phyloP scores from a whole-genome alignment of 2,888 invertebrate species.

The Carpatolechia fugitivella region DNA sequence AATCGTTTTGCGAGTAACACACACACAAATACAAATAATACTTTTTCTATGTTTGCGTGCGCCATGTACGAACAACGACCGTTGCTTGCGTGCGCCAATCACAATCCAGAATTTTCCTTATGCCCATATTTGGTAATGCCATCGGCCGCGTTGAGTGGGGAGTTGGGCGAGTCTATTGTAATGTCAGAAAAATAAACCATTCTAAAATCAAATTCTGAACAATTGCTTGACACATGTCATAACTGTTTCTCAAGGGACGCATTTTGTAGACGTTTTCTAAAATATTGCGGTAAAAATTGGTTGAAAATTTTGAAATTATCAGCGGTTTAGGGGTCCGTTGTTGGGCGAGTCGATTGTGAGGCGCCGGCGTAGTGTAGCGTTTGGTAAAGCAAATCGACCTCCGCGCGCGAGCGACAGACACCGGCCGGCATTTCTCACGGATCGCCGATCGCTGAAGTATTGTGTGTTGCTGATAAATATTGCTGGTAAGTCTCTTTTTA shows the following conservation, averaged over 20 bases:
- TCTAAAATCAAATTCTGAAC: constrained; percentile 54
- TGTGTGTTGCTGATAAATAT: constrained; percentile 35
- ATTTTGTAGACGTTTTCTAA: constrained; percentile 49
- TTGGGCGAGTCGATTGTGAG: constrained; percentile 60
- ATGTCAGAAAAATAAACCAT: constrained; percentile 45
- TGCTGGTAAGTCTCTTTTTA: constrained; percentile 48
- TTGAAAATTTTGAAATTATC: constrained; percentile 45
- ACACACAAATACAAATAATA: constrained; percentile 38
- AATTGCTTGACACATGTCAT: constrained; percentile 48
- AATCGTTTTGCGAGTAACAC: constrained; percentile 47
- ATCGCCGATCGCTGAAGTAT: constrained; percentile 53
- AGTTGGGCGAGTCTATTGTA: constrained; percentile 71
- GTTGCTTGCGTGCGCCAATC: constrained; percentile 82
- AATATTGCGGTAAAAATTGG: constrained; percentile 36
- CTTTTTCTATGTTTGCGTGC: constrained; percentile 40
- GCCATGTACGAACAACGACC: constrained; percentile 65
- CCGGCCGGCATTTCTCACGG: constrained; percentile 72
- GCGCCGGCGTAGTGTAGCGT: constrained; percentile 51
- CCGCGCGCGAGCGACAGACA: constrained; percentile 57
- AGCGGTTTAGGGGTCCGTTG: constrained; percentile 57
- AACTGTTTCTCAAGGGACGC: constrained; percentile 33
- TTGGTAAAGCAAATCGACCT: constrained; percentile 61
- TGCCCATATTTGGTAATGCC: constrained; percentile 91
- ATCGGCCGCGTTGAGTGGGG: constrained; percentile 75
- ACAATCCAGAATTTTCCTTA: constrained; percentile 82